Evolutionary conservation across 2,888 invertebrate species (phyloP).

Genomic region (Eumacrocentrus americanus): DNA sequence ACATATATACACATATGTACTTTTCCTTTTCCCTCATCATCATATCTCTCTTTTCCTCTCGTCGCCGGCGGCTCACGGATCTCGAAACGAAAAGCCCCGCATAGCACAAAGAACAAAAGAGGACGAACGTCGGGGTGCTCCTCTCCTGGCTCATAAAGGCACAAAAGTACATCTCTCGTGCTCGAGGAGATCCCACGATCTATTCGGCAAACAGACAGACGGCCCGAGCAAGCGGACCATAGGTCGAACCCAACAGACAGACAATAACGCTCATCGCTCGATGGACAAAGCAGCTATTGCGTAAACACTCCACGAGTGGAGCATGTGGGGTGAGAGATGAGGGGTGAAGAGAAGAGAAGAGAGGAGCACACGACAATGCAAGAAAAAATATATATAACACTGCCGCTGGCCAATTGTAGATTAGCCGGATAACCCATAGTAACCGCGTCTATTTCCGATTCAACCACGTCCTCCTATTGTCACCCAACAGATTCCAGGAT

Average conservation of each 20-base stretch:
- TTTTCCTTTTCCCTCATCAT: slow-evolving; percentile 9
- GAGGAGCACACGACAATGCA: slow-evolving; percentile 15
- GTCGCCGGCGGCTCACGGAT: slow-evolving; percentile 33
- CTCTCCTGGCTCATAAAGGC: slow-evolving; percentile 46
- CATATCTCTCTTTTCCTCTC: slow-evolving; percentile 27
- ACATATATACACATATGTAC: not conserved
- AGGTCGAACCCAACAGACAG: slow-evolving; percentile 54
- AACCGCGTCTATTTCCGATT: slow-evolving; percentile 48
- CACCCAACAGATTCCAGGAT: slow-evolving; percentile 20
- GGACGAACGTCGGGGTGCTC: slow-evolving; percentile 48
- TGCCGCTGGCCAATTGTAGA: slow-evolving; percentile 47
- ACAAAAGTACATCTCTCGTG: slow-evolving; percentile 55
- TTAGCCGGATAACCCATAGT: slow-evolving; percentile 41
- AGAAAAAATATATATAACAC: slow-evolving; percentile 34
- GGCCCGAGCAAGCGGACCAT: slow-evolving; percentile 34
- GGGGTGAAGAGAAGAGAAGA: slow-evolving; percentile 20
- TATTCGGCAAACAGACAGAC: slow-evolving; percentile 46
- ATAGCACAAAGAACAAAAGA: slow-evolving; percentile 48
- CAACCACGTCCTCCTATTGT: too few relatives aligned
- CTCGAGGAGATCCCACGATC: slow-evolving; percentile 43
- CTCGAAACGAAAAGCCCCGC: slow-evolving; percentile 36
- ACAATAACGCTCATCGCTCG: slow-evolving; percentile 60
- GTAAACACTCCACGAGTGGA: slow-evolving; percentile 57
- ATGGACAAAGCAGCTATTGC: slow-evolving; percentile 61
- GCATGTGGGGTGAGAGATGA: slow-evolving; percentile 24